A percentile compares a stretch with the other conserved stretches of the same genome.
Evolutionary conservation across 2,888 invertebrate species (phyloP).

Genomic region (Andrena marginata): DNA sequence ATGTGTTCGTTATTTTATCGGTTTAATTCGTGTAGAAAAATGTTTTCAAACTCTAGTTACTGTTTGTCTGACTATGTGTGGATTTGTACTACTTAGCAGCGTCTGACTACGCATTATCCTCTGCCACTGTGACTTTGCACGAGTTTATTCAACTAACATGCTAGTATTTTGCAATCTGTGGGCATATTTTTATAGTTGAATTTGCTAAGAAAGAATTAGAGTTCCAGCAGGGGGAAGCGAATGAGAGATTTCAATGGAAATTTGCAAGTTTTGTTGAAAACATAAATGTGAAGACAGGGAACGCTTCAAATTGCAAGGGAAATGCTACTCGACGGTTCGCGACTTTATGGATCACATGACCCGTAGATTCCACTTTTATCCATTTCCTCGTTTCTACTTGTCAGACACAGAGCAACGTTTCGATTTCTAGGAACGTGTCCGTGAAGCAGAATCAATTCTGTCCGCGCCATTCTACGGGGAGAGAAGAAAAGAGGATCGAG

Average conservation of each 20-base stretch:
- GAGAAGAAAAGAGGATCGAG: neutral
- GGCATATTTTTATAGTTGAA: no score
- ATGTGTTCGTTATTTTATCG: no score
- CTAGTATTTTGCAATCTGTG: neutral
- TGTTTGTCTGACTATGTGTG: neutral
- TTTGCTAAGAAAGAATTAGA: no score
- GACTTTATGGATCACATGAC: neutral
- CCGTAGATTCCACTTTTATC: neutral
- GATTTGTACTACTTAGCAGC: constrained; percentile 13
- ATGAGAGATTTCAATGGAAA: no score
- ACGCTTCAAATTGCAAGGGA: neutral
- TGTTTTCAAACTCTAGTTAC: neutral
- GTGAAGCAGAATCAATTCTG: constrained; percentile 18
- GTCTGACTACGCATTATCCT: neutral
- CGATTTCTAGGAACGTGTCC: neutral
- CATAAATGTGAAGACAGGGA: no score
- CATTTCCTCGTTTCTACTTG: neutral
- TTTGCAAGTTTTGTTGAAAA: no score
- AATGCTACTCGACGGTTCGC: neutral
- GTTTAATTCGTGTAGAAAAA: no score
- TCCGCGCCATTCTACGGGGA: neutral
- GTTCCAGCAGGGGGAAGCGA: no score
- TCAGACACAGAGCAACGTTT: constrained; percentile 19
- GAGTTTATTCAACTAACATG: constrained; percentile 15
- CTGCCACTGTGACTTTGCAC: neutral